These are phyloP conservation scores for Drosophila athabasca DNA, from an alignment of 1,140 invertebrate species.

Conservation along the genomic window DNA sequence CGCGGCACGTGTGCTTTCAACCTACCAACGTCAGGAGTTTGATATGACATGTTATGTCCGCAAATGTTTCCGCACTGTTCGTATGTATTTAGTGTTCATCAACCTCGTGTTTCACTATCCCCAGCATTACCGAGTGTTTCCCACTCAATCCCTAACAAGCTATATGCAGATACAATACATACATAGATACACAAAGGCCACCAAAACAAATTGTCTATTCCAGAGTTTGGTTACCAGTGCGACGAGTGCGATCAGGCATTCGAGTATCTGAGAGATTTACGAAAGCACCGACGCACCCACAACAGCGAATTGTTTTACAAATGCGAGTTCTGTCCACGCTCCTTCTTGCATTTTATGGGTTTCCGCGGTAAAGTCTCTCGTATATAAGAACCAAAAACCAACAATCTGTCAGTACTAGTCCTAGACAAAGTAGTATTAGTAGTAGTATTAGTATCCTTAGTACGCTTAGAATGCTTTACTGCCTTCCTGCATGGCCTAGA, in stretches of 20 bases:
- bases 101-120: too few relatives aligned
- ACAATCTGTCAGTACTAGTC: not conserved
- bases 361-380: conserved; percentile 72
- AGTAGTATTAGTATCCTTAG: not conserved
- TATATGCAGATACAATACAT: conserved; percentile 21
- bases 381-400: not conserved
- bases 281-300: conserved; percentile 86
- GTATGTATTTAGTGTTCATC: too few relatives aligned
- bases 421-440: conserved; percentile 5
- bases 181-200: conserved; percentile 16
- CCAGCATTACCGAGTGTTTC: too few relatives aligned
- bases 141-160: too few relatives aligned
- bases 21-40: too few relatives aligned
- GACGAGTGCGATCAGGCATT: conserved; percentile 85
- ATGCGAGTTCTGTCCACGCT: conserved; percentile 85
- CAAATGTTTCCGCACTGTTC: too few relatives aligned
- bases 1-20: too few relatives aligned
- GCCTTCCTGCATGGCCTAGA: conserved; percentile 29
- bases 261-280: conserved; percentile 84
- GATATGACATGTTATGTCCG: too few relatives aligned
- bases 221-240: conserved; percentile 83
- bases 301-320: conserved; percentile 86
- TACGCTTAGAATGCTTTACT: not conserved
- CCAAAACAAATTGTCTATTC: conserved; percentile 55
- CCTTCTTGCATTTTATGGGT: conserved; percentile 85